Evolutionary conservation across 2,113 vertebrate genomes (phyloP).

Genomic region (Choloepus hoffmanni): DNA sequence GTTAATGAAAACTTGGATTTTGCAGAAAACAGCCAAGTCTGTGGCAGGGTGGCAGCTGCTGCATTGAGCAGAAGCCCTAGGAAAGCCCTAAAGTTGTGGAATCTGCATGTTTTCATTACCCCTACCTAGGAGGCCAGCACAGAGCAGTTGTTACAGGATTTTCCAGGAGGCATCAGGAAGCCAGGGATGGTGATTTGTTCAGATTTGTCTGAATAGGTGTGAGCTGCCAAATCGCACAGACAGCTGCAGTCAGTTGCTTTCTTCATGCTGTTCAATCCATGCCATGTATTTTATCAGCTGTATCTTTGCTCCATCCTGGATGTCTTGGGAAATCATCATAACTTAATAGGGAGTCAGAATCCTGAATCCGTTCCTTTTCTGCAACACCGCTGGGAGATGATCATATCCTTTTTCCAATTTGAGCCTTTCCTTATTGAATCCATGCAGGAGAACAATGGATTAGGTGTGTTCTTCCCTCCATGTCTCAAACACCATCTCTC

Average conservation of each 20-base stretch:
- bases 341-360: slow-evolving; percentile 61
- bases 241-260: slow-evolving; percentile 76
- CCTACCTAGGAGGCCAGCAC: slow-evolving; percentile 59
- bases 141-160: slow-evolving; percentile 41
- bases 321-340: slow-evolving; percentile 79
- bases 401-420: slow-evolving; percentile 77
- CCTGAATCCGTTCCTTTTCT: slow-evolving; percentile 78
- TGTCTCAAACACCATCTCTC: background rate
- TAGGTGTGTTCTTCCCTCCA: background rate
- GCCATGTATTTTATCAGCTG: slow-evolving; percentile 71
- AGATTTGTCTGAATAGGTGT: slow-evolving; percentile 73
- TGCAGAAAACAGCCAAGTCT: slow-evolving; percentile 76
- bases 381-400: slow-evolving; percentile 58
- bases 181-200: slow-evolving; percentile 40
- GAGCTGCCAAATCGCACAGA: slow-evolving; percentile 73
- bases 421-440: slow-evolving; percentile 41
- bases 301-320: slow-evolving; percentile 75
- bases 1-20: slow-evolving; percentile 72
- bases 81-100: slow-evolving; percentile 72
- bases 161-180: slow-evolving; percentile 60
- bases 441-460: slow-evolving; percentile 67
- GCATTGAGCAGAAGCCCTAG: slow-evolving; percentile 60
- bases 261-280: slow-evolving; percentile 32
- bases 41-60: slow-evolving; percentile 73
- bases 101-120: slow-evolving; percentile 71